phyloP scores from a whole-genome alignment of 1,140 invertebrate species.

The Caenorhabditis remanei region DNA sequence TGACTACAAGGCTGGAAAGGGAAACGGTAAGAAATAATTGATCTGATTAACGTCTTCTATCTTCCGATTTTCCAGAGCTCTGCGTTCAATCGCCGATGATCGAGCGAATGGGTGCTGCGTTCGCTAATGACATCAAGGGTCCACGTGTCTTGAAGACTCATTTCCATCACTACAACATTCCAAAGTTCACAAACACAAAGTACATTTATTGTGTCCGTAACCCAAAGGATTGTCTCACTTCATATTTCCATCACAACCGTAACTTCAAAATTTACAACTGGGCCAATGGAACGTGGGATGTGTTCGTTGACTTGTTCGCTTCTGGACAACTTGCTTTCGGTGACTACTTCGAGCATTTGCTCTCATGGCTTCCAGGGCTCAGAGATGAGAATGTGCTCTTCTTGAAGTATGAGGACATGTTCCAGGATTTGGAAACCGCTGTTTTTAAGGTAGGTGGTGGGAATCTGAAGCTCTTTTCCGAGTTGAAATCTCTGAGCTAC shows the following conservation, averaged over 20 bases:
- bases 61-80: conserved; percentile 70
- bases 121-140: conserved; percentile 66
- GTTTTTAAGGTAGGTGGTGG: conserved; percentile 65
- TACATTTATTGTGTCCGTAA: conserved; percentile 75
- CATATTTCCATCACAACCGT: conserved; percentile 75
- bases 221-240: conserved; percentile 74
- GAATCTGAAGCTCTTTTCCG: too few species aligned
- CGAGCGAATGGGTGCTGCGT: conserved; percentile 75
- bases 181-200: conserved; percentile 71
- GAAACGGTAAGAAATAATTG: conserved; percentile 71
- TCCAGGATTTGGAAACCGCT: conserved; percentile 67
- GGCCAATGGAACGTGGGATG: conserved; percentile 72
- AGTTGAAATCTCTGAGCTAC: too few species aligned
- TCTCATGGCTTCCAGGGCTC: conserved; percentile 74
- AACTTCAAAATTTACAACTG: conserved; percentile 77
- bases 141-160: conserved; percentile 77
- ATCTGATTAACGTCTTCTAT: too few species aligned
- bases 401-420: conserved; percentile 77
- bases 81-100: conserved; percentile 76
- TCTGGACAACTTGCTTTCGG: conserved; percentile 77
- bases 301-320: conserved; percentile 78
- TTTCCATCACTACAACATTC: conserved; percentile 72
- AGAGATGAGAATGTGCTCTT: conserved; percentile 77
- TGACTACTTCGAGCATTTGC: conserved; percentile 78
- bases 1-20: conserved; percentile 71